phyloP scores from a whole-genome alignment of 2,888 invertebrate species.

The Anticlea derivata region DNA sequence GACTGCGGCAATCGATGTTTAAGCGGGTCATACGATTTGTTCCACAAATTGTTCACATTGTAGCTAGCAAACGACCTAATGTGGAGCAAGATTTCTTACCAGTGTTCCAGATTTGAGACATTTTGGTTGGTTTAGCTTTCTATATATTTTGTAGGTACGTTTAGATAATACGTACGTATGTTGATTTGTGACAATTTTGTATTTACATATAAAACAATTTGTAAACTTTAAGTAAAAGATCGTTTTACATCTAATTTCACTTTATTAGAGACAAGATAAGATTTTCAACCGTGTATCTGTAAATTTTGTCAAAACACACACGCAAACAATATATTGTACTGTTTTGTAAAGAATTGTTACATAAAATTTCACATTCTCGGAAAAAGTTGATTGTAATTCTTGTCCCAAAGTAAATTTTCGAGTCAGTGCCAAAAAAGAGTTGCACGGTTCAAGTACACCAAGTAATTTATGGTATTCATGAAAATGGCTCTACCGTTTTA shows the following conservation, averaged over 20 bases:
- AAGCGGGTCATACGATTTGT: slow-evolving; percentile 55
- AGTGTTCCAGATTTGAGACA: too few species aligned
- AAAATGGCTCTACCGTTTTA: too few species aligned
- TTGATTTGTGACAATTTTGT: too few species aligned
- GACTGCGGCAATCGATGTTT: slow-evolving; percentile 55
- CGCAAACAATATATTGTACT: neutral
- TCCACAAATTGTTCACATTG: slow-evolving; percentile 49
- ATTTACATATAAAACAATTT: too few species aligned
- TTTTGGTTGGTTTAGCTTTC: too few species aligned
- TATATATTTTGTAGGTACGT: too few species aligned
- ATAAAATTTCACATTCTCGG: slow-evolving; percentile 2
- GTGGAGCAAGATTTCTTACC: slow-evolving; percentile 12
- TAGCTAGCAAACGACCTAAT: slow-evolving; percentile 26
- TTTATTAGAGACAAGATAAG: too few species aligned
- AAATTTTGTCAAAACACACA: too few species aligned
- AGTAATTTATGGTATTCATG: slow-evolving; percentile 2
- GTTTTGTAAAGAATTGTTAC: slow-evolving; percentile 4
- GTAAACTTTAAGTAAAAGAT: too few species aligned
- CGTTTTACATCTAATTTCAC: too few species aligned
- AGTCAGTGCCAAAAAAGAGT: slow-evolving; percentile 20
- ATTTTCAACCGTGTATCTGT: too few species aligned
- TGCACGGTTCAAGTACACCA: slow-evolving; percentile 6
- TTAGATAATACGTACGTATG: too few species aligned
- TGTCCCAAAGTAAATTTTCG: slow-evolving; percentile 13
- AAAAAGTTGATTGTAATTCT: slow-evolving; percentile 18